Evolutionary conservation across 2,113 vertebrate species (phyloP).

Genomic region (Petaurus breviceps): DNA sequence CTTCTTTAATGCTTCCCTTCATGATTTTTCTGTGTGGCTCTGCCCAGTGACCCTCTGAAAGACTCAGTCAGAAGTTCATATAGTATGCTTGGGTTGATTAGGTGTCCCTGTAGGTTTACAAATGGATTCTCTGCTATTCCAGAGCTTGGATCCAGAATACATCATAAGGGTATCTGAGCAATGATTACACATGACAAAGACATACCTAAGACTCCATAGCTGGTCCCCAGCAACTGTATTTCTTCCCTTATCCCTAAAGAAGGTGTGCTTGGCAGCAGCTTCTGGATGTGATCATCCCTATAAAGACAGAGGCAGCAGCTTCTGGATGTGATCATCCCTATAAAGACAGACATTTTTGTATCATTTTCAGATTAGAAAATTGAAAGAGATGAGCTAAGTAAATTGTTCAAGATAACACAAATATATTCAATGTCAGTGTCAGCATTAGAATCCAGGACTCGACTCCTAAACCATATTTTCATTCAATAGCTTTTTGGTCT

Average conservation of each 20-base stretch:
- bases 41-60: not conserved
- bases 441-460: not conserved
- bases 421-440: not conserved
- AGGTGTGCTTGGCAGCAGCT: not conserved
- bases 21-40: not conserved
- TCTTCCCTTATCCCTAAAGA: not conserved
- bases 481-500: not conserved
- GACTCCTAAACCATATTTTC: not conserved
- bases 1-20: not conserved
- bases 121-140: not conserved
- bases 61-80: not conserved
- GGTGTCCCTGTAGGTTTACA: not conserved
- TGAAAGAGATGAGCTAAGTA: not conserved
- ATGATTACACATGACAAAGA: not conserved
- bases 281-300: not conserved
- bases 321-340: not conserved
- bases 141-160: not conserved
- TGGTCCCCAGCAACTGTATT: not conserved
- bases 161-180: not conserved
- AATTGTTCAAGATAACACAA: not conserved
- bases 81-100: not conserved
- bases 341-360: not conserved
- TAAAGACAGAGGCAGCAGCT: not conserved
- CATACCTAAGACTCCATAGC: not conserved
- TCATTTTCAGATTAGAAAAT: not conserved